Evolutionary conservation across 1,140 invertebrate species (phyloP), one percentile per base, ranked within the genome.

Genomic region (Thrips palmi): DNA sequence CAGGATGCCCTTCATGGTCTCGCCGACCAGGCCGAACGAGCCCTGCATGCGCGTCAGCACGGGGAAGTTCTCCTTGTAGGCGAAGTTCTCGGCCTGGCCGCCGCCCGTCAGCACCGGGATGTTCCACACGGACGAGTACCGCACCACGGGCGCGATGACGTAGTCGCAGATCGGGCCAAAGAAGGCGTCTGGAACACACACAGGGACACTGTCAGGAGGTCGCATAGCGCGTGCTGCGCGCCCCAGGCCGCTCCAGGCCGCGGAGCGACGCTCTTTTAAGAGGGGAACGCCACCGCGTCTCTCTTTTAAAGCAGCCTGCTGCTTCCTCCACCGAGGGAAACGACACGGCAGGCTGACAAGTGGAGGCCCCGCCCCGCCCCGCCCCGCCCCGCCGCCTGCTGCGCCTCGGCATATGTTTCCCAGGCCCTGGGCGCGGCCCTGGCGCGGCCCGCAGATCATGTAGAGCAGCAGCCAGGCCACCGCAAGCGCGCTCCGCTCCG

Each of bases 91-190:
- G 0, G 81, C 81, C 49, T 83, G 76, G 0, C 74, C 87, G 0
- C 80, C 82, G 0, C 84, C 72, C 2, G 85, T 88, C 4, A 94
- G 54, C 1, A 93, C 71, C 0, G 89, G 87, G 14, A 89, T 77
- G 1, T 74, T 63, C 88, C 88, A 94, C n/a, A 70, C 70, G 4
- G 78, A 74, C 1, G 83, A 72, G 51, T 89, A 91, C 10, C 87
- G 64, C 1, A 83, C 77, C 1, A 94, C 82, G 1, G 87, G 86
- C 1, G 87, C 85, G 35, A 93, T 67, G 3, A 82, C 82, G 56
- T 89, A 93, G 47, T 89, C 84, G 57, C 87, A 93, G 1, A 86
- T 74, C 1, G 88, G 80, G 0, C 88, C 89, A 47, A 93, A 67
- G 51, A 92, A 86, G 1, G 79, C 82, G 59, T 92, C 80, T 70